Evolutionary conservation across 2,113 vertebrate species (phyloP), one percentile per base, ranked within the genome.

Genomic region (Ivindomyrus marchei): DNA sequence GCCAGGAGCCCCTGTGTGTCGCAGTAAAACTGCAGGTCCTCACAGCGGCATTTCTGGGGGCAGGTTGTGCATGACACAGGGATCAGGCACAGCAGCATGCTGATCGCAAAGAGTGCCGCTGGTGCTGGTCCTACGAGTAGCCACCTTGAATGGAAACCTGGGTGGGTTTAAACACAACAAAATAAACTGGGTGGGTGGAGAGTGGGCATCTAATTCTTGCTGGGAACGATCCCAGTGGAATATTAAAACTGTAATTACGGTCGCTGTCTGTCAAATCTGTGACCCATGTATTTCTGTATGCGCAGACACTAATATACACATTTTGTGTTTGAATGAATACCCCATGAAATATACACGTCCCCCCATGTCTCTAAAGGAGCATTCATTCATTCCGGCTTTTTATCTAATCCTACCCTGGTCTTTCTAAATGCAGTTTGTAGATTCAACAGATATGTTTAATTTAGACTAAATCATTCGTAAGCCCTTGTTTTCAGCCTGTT

Each of bases 101-200:
- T 97, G 97, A 98, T 98, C 97, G 98, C 97, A 97, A 97, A 98
- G 95, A 98, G 95, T 97, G 97, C 98, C 97, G 96, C 97, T 97
- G 98, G 97, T 98, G 98, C 97, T 97, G 96, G 97, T 97, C 97
- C 98, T 98, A 98, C 98, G 98, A 99, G 98, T 98, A 97, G 97
- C 98, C 98, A 98, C 98, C 98, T 99, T 97, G 98, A 99, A 99
- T 98, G 98, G 97, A 98, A 99, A 98, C 98, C 98, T 99, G 97
- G 96, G 97, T 97, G 97, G 95, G 97, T 96, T 98, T 96, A 95
- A 95, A 95, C 92, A 95, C 94, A 94, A 92, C 91, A 96, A 94
- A 94, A 95, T 95, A 91, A 96, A 95, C 93, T 93, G 10, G 87
- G 87, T 66, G 87, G 86, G 87, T 90, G 91, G 93, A 93, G 93